phyloP scores from a whole-genome alignment of 2,113 vertebrate genomes.

The Herpailurus yagouaroundi region DNA sequence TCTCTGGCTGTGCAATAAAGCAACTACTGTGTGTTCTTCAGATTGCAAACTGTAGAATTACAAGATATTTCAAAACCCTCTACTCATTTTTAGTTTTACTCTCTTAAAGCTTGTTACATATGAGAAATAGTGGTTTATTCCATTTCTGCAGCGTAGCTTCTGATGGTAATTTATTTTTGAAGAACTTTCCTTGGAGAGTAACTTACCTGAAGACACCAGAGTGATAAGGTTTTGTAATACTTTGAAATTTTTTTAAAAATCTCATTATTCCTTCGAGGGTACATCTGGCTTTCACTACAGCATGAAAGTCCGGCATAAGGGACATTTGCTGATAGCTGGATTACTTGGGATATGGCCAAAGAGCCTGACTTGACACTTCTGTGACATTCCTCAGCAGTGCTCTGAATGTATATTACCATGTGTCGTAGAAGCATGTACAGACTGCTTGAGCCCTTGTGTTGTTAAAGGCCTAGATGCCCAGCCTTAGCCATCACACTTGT shows the following conservation, averaged over 20 bases:
- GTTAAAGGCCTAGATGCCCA: background rate
- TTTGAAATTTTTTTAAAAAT: background rate
- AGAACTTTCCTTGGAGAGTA: constrained; percentile 1
- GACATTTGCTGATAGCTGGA: background rate
- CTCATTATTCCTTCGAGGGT: background rate
- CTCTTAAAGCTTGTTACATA: background rate
- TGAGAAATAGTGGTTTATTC: background rate
- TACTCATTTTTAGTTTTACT: background rate
- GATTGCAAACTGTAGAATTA: background rate
- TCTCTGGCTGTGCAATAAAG: no score
- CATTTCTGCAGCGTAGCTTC: background rate
- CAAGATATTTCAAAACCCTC: background rate
- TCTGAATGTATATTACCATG: background rate
- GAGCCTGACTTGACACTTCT: background rate
- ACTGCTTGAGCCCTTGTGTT: constrained; percentile 1
- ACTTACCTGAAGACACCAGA: background rate
- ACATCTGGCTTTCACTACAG: background rate
- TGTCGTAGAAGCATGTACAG: background rate
- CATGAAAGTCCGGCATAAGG: background rate
- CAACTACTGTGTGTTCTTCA: background rate
- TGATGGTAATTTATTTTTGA: constrained; percentile 12
- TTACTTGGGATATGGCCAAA: background rate
- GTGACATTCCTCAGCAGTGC: background rate
- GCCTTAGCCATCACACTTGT: background rate
- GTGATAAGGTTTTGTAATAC: background rate